These are phyloP conservation scores for Troides helena DNA, from an alignment of 2,888 invertebrate genomes.

Conservation along the genomic window DNA sequence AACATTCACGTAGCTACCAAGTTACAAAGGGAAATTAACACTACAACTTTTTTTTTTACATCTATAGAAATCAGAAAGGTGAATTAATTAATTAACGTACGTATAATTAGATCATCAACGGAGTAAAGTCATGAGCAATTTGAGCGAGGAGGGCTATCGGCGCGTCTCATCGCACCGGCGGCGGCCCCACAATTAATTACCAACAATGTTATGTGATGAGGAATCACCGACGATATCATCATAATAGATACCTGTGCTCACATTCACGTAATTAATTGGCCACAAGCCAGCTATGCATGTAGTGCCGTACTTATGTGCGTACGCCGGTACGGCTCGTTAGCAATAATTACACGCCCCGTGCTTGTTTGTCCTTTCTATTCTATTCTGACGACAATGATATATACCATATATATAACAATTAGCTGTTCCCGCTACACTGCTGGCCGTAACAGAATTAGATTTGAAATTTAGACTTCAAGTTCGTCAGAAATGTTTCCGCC, in stretches of 20 bases:
- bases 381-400: background rate
- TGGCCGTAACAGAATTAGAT: too few species aligned
- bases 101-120: conserved; percentile 75
- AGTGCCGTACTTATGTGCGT: conserved; percentile 11
- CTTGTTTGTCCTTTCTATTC: background rate
- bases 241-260: conserved; percentile 40
- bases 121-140: conserved; percentile 60
- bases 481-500: too few species aligned
- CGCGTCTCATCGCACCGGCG: conserved; percentile 60
- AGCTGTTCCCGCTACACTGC: background rate
- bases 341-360: conserved; percentile 9
- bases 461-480: too few species aligned
- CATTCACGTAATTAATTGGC: conserved; percentile 38
- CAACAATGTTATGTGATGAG: conserved; percentile 55
- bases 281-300: conserved; percentile 12
- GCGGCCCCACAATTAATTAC: conserved; percentile 52
- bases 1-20: background rate
- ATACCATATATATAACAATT: background rate
- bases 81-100: conserved; percentile 74
- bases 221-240: conserved; percentile 57
- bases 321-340: conserved; percentile 6
- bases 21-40: conserved; percentile 12
- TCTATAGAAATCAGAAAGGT: conserved; percentile 32
- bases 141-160: conserved; percentile 62
- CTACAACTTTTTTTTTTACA: background rate